A percentile compares a stretch with the other conserved stretches of the same genome.
Evolutionary conservation across 2,797 vertebrate genomes (phyloP).

Genomic region (Acanthiza pusilla): DNA sequence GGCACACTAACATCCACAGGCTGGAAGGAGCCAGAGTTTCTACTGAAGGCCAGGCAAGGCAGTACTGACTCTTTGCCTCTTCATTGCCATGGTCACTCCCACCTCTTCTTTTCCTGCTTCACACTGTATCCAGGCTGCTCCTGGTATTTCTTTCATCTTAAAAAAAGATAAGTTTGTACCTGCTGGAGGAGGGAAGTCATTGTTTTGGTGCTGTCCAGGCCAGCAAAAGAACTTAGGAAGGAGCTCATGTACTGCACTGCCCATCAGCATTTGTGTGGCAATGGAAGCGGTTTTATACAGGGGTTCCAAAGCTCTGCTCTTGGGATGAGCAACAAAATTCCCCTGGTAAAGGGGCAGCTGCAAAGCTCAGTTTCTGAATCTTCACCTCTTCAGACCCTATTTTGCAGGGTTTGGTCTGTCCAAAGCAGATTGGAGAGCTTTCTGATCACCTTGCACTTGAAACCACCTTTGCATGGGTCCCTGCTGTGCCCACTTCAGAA

Average conservation of each 20-base stretch:
- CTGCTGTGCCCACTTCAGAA: background rate
- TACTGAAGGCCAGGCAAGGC: background rate
- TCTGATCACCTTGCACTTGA: background rate
- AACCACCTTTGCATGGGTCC: background rate
- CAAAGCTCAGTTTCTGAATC: background rate
- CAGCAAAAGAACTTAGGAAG: background rate
- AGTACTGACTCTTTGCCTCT: background rate
- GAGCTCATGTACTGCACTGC: background rate
- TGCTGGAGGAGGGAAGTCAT: background rate
- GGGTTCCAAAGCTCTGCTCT: background rate
- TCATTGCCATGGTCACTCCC: background rate
- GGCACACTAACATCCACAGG: background rate
- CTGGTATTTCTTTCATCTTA: background rate
- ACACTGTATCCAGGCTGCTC: background rate
- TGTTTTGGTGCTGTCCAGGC: background rate
- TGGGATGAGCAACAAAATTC: background rate
- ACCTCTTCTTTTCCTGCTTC: background rate
- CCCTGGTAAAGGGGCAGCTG: background rate
- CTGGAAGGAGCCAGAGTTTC: background rate
- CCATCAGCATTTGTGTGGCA: background rate
- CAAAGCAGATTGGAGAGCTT: background rate
- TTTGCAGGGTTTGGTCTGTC: background rate
- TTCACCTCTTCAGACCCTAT: background rate
- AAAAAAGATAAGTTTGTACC: background rate
- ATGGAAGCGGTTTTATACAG: background rate